Evolutionary conservation across 2,888 invertebrate species (phyloP).

Genomic region (Drosophila birchii): DNA sequence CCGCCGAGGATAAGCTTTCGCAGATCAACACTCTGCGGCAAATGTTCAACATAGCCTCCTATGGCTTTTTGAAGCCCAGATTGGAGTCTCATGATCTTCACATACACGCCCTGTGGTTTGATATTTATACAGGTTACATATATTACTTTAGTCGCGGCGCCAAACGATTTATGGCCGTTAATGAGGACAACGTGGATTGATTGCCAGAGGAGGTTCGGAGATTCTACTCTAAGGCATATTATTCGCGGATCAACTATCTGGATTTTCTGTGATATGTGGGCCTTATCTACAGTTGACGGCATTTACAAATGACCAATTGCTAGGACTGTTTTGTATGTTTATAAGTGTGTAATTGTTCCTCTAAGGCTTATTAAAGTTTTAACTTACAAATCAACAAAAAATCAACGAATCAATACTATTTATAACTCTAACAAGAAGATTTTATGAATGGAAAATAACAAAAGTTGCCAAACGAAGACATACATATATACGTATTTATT

Average conservation of each 20-base stretch:
- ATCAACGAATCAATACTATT: conserved; percentile 51
- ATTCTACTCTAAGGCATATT: conserved; percentile 89
- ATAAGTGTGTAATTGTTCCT: conserved; percentile 57
- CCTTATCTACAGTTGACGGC: conserved; percentile 50
- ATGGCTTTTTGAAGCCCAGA: conserved; percentile 93
- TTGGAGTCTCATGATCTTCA: conserved; percentile 92
- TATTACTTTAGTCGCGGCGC: conserved; percentile 96
- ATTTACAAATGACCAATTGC: conserved; percentile 56
- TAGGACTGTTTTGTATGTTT: conserved; percentile 55
- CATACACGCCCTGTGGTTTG: conserved; percentile 98
- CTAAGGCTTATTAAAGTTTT: conserved; percentile 57
- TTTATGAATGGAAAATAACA: background rate
- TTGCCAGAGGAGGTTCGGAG: conserved; percentile 91
- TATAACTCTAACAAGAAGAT: background rate
- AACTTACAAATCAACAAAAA: conserved; percentile 72
- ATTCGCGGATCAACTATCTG: conserved; percentile 3
- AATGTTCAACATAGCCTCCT: conserved; percentile 95
- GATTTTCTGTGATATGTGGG: conserved; percentile 77
- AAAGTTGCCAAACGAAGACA: background rate
- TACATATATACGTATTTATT: conserved; percentile 40
- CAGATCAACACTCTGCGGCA: conserved; percentile 97
- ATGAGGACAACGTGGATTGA: conserved; percentile 91
- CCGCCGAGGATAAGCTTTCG: conserved; percentile 95
- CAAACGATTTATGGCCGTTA: conserved; percentile 93
- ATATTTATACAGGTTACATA: conserved; percentile 98